Evolutionary conservation across 2,113 vertebrate genomes (phyloP).

Genomic region (Tinamus guttatus): DNA sequence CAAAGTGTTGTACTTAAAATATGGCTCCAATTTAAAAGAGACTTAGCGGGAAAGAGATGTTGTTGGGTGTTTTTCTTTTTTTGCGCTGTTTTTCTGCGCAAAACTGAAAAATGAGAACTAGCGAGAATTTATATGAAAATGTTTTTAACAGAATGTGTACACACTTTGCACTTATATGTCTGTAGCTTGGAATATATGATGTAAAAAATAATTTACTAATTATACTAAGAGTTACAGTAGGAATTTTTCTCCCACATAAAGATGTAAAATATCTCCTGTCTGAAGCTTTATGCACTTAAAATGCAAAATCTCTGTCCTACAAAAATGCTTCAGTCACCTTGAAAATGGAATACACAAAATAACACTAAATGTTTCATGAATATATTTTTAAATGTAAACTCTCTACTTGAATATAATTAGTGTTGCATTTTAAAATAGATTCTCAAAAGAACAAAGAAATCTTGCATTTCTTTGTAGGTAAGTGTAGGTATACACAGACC

Average conservation of each 20-base stretch:
- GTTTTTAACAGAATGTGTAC: constrained; percentile 63
- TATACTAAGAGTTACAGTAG: constrained; percentile 36
- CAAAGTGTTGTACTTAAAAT: constrained; percentile 40
- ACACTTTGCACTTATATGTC: constrained; percentile 60
- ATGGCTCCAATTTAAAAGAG: neutral
- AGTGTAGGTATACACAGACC: neutral
- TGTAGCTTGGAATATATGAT: constrained; percentile 10
- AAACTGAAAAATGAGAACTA: constrained; percentile 14
- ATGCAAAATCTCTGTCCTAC: constrained; percentile 33
- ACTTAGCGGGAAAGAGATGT: neutral
- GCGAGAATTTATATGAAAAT: constrained; percentile 62
- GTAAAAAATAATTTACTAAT: constrained; percentile 42
- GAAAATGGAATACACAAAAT: neutral
- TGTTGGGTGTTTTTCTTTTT: neutral
- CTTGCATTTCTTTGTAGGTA: neutral
- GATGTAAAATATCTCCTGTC: constrained; percentile 46
- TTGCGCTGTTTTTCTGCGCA: neutral
- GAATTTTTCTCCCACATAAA: constrained; percentile 55
- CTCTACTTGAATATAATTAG: neutral
- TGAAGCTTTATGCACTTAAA: constrained; percentile 33
- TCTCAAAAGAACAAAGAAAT: neutral
- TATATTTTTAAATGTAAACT: constrained; percentile 1
- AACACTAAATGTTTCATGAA: neutral
- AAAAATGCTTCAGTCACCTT: constrained; percentile 61
- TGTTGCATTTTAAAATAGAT: neutral